Base-by-base conservation (phyloP, 2,888 invertebrate species). In the Tolmerus cingulatus region DNA sequence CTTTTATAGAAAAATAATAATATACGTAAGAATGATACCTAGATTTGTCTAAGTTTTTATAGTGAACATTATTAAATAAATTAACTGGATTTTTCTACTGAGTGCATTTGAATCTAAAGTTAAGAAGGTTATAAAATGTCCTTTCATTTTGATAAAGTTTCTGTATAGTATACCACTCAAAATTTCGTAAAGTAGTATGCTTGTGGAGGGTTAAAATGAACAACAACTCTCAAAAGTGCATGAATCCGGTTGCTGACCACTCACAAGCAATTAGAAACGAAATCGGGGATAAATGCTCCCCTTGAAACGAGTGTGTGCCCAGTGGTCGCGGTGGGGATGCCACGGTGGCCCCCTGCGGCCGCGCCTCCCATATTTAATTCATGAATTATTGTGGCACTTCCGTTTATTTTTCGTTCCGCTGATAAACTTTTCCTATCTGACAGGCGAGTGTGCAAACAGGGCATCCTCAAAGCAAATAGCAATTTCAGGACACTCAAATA, bases 401-500 rank as follows among this genome's bases (percentile, higher is more conserved):
- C 51, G 55, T 81, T 81, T 51, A n/a, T 55, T 55, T 81, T 55
- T 81, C 81, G n/a, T 8, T 81, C 51, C n/a, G 34, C 34, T 30
- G 55, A 51, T 55, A 55, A 81, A 40, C 81, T 16, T 81, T 81
- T 51, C 55, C 81, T 55, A 81, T 81, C 81, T 81, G 81, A 55
- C 81, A 37, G 66, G n/a, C 43, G 46, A 46, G 74, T 76, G 46
- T n/a, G 74, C 74, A 85, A 85, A 85, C 86, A 55, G 55, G 19
- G 55, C 37, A 55, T 86, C 77, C 86, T 86, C 86, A 77, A 86
- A 74, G 46, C 86, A 86, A 86, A 86, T 86, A 86, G 74, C 86
- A 86, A 86, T 86, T 76, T 86, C 86, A 46, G 76, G 86, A 46
- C 76, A 46, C 30, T 86, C 86, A 86, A 86, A 86, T 86, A 86